phyloP scores from a whole-genome alignment of 2,797 vertebrate genomes.

The Coregonus ussuriensis region DNA sequence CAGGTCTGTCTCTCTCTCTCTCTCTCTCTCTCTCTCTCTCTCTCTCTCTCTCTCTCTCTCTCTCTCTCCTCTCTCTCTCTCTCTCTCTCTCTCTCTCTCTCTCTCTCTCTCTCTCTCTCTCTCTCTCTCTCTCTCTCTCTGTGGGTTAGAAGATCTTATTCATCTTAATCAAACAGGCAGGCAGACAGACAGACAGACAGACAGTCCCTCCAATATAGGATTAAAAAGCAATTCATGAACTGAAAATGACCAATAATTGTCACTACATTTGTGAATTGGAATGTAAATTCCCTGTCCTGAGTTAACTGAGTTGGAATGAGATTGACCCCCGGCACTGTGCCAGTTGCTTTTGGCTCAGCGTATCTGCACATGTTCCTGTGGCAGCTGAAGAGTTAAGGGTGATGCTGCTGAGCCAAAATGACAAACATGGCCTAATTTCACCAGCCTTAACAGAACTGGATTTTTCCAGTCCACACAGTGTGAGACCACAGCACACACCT shows the following conservation, averaged over 20 bases:
- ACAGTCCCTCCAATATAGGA: background rate
- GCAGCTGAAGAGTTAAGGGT: background rate
- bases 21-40: no score
- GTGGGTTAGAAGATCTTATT: background rate
- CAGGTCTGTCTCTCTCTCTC: no score
- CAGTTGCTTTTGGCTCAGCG: background rate
- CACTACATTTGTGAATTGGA: background rate
- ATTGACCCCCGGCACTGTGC: background rate
- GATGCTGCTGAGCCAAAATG: no score
- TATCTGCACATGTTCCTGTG: background rate
- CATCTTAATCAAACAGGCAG: background rate
- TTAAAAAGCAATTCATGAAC: no score
- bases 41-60: no score
- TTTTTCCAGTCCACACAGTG: background rate
- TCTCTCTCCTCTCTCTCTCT: no score
- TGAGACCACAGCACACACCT: background rate
- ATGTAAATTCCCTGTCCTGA: background rate
- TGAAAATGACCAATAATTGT: background rate
- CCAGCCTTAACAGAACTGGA: background rate
- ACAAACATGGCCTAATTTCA: background rate
- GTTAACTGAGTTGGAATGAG: background rate
- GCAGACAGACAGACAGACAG: background rate
- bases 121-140: background rate
- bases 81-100: no score
- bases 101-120: no score